Conservation (phyloP, 2,113 vertebrate species). For the Garra rufa region DNA sequence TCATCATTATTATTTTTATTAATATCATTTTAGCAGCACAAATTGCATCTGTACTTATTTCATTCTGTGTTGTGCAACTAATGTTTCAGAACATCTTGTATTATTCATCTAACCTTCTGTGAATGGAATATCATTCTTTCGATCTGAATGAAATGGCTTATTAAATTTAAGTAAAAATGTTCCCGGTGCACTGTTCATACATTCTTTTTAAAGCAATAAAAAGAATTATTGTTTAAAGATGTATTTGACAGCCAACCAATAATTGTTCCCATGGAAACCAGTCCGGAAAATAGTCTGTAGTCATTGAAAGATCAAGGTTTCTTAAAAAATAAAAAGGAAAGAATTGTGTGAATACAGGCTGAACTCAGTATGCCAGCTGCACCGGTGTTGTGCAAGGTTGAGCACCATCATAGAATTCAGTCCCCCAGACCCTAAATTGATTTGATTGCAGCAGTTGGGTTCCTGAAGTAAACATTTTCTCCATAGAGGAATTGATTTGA, state of each 20-base stretch:
- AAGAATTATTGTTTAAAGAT: constrained; percentile 16
- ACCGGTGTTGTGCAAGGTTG: background rate
- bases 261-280: constrained; percentile 30
- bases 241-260: constrained; percentile 10
- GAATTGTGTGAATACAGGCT: constrained; percentile 7
- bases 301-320: constrained; percentile 22
- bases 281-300: constrained; percentile 4
- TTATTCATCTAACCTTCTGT: background rate
- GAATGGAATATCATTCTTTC: background rate
- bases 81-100: background rate
- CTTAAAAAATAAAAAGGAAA: background rate
- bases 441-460: background rate
- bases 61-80: background rate
- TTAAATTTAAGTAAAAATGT: background rate
- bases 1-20: background rate
- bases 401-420: background rate
- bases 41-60: background rate
- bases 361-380: background rate
- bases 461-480: background rate
- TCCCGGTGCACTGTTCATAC: background rate
- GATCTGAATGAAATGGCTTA: background rate
- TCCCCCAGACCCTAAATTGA: background rate
- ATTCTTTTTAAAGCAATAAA: background rate
- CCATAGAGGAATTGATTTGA: background rate
- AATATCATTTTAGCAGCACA: background rate